These are phyloP conservation scores for Lutraria lutraria DNA, from an alignment of 2,888 invertebrate genomes.

Conservation along the genomic window DNA sequence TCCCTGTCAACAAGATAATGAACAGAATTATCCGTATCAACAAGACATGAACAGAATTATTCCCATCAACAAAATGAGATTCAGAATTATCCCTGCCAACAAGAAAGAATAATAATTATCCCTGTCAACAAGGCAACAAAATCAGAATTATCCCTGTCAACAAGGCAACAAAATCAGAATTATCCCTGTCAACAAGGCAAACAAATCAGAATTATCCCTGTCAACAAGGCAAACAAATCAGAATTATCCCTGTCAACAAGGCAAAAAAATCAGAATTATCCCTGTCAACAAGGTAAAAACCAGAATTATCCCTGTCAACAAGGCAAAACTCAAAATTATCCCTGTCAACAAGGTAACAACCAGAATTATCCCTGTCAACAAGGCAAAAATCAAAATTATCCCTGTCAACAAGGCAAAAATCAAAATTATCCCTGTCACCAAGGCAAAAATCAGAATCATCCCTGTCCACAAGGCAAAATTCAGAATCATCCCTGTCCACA, in stretches of 20 bases:
- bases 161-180: neutral
- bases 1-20: neutral
- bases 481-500: neutral
- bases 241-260: too few relatives aligned
- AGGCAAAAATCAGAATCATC: neutral
- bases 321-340: too few relatives aligned
- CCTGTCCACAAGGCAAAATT: neutral
- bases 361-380: neutral
- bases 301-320: too few relatives aligned
- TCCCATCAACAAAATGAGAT: too few relatives aligned
- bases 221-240: too few relatives aligned
- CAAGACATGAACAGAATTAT: too few relatives aligned
- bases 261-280: too few relatives aligned
- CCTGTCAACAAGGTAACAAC: too few relatives aligned
- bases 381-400: neutral
- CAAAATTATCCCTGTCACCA: neutral
- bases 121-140: too few relatives aligned
- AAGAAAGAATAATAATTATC: neutral
- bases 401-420: neutral
- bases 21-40: too few relatives aligned
- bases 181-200: neutral
- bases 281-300: too few relatives aligned
- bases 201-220: too few relatives aligned
- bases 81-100: neutral
- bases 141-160: neutral